Percentiles rank a stretch among this genome's conserved stretches.
Conservation (phyloP, 1,140 invertebrate genomes). For the Brachionus paranguensis region DNA sequence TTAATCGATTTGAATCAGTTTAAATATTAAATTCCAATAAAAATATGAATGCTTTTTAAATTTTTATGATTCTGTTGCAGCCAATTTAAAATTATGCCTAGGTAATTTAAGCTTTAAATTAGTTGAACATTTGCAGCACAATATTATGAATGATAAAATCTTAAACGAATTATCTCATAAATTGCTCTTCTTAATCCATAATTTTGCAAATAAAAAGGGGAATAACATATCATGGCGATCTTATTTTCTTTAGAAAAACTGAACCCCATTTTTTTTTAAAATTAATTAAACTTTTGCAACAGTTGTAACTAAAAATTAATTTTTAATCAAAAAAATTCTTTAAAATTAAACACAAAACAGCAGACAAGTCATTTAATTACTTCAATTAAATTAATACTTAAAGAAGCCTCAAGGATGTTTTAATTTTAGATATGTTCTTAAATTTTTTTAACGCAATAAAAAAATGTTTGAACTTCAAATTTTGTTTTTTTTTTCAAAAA, state of each 20-base stretch:
- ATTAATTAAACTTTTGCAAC: not conserved
- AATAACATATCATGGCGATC: not conserved
- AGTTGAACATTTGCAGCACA: not conserved
- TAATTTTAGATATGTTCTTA: not conserved
- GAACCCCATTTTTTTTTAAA: not conserved
- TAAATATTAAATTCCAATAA: not conserved
- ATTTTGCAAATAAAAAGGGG: not conserved
- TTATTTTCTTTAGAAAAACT: not conserved
- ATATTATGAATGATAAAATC: not conserved
- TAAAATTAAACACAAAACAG: not conserved
- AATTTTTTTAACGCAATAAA: not conserved
- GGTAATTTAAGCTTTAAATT: not conserved
- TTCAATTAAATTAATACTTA: not conserved
- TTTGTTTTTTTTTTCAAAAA: too few species aligned
- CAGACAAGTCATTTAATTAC: not conserved
- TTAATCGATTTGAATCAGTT: not conserved
- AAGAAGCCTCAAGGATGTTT: not conserved
- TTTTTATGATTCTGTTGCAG: not conserved
- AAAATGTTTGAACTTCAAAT: not conserved
- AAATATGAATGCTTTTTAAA: not conserved
- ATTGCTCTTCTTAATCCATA: not conserved
- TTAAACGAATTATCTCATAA: not conserved
- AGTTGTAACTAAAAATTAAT: not conserved
- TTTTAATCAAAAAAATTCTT: not conserved
- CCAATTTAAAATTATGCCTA: not conserved